phyloP scores from a whole-genome alignment of 2,113 vertebrate genomes.

The Cyprinodon brontotheroides region DNA sequence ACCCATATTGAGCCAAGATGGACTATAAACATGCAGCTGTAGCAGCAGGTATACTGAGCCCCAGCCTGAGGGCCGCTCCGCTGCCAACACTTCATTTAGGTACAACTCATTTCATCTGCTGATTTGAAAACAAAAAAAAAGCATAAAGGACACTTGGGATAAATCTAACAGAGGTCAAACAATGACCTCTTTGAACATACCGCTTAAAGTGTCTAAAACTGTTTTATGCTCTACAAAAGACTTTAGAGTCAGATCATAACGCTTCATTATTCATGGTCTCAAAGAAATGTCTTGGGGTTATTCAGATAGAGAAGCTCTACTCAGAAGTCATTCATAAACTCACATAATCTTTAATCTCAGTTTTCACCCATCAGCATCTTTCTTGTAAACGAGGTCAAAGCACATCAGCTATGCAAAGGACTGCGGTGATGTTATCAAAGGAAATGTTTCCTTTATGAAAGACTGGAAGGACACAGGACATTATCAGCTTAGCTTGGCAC shows the following conservation, averaged over 20 bases:
- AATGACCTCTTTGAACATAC: not conserved
- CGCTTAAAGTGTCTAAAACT: not conserved
- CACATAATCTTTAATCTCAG: not conserved
- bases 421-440: conserved; percentile 40
- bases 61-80: conserved; percentile 36
- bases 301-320: not conserved
- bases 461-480: conserved; percentile 45
- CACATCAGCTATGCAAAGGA: conserved; percentile 47
- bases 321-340: conserved; percentile 3
- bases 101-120: conserved; percentile 32
- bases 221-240: not conserved
- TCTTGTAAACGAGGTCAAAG: conserved; percentile 39
- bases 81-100: conserved; percentile 48
- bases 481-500: conserved; percentile 56
- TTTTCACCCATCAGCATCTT: not conserved
- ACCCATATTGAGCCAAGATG: not conserved
- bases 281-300: not conserved
- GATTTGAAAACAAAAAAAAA: conserved; percentile 26
- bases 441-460: conserved; percentile 48
- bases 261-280: not conserved
- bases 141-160: conserved; percentile 1
- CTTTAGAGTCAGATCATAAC: not conserved
- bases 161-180: conserved; percentile 12
- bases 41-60: conserved; percentile 48
- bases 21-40: conserved; percentile 3